Conservation (phyloP, 2,113 vertebrate species). For the Ceyx margarethae region DNA sequence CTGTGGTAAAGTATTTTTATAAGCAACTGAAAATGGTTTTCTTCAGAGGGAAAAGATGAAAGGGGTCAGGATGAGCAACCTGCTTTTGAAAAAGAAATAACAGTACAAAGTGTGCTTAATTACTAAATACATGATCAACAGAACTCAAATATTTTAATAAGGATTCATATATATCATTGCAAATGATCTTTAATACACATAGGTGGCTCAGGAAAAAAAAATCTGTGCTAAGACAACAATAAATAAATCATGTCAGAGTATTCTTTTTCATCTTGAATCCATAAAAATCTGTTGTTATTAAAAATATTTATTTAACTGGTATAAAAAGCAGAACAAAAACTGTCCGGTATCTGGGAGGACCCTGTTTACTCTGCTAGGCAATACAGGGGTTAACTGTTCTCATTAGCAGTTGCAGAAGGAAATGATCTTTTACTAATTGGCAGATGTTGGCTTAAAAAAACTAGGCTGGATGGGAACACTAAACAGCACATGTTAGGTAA, state of each 20-base stretch:
- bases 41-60: neutral
- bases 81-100: neutral
- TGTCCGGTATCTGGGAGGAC: neutral
- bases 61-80: neutral
- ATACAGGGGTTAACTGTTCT: neutral
- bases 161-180: neutral
- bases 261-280: neutral
- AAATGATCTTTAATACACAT: neutral
- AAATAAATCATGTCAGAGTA: neutral
- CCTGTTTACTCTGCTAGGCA: neutral
- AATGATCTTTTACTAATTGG: constrained; percentile 18
- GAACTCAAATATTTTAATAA: neutral
- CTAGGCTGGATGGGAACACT: neutral
- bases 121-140: neutral
- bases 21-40: neutral
- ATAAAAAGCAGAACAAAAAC: neutral
- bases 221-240: neutral
- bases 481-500: neutral
- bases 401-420: neutral
- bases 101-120: neutral
- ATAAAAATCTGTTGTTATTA: neutral
- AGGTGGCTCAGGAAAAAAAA: neutral
- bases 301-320: neutral
- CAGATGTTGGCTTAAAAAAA: neutral
- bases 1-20: neutral